Conservation (phyloP, 2,888 invertebrate species). For the Glaucopsyche alexis region DNA sequence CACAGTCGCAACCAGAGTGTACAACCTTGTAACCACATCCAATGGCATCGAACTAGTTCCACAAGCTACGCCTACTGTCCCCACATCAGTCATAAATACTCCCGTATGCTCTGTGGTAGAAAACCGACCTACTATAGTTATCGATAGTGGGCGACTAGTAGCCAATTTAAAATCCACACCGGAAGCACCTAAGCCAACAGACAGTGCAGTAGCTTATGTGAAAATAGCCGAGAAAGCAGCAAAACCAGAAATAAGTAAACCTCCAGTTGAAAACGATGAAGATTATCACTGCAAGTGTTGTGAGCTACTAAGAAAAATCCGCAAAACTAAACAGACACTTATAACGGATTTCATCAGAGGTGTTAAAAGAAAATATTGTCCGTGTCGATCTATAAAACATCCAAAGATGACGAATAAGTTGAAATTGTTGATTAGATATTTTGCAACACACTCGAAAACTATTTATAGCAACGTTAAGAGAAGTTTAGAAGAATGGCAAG, state of each 20-base stretch:
- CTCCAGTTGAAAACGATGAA: constrained; percentile 5
- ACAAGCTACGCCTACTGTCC: background rate
- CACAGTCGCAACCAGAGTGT: background rate
- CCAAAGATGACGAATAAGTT: constrained; percentile 58
- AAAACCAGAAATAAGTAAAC: constrained; percentile 34
- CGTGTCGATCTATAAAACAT: constrained; percentile 50
- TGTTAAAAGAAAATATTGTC: constrained; percentile 44
- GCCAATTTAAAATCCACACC: constrained; percentile 16
- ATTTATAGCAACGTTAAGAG: constrained; percentile 45
- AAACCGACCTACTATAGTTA: background rate
- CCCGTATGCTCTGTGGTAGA: background rate
- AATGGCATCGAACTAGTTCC: background rate
- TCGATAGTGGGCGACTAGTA: constrained; percentile 28
- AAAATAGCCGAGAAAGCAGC: background rate
- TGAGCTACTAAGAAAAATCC: constrained; percentile 51
- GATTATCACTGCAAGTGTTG: constrained; percentile 61
- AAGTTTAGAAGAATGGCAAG: constrained; percentile 40
- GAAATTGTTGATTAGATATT: constrained; percentile 52
- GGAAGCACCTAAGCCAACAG: background rate
- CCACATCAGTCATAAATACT: background rate
- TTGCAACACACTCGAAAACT: constrained; percentile 45
- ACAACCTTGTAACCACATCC: background rate
- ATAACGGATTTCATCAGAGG: constrained; percentile 61
- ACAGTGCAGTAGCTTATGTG: background rate
- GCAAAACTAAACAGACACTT: constrained; percentile 49